Conservation (phyloP, 2,797 vertebrate species). For the Notolabrus celidotus region DNA sequence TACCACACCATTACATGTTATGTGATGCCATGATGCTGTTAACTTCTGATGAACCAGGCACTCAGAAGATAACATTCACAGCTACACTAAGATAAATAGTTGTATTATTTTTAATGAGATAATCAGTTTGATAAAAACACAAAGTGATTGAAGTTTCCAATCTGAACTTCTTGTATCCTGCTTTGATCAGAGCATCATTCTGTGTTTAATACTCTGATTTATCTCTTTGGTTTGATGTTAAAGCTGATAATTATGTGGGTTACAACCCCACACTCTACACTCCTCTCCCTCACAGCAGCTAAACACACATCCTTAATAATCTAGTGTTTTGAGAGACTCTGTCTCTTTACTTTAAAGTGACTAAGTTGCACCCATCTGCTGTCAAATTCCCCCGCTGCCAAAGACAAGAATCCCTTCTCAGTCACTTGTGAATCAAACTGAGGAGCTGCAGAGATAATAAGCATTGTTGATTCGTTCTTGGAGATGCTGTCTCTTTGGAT, state of each 20-base stretch:
- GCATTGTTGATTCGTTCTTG: conserved; percentile 17
- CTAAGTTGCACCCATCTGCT: too few species aligned
- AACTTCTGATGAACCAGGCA: background rate
- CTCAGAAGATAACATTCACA: background rate
- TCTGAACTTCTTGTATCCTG: background rate
- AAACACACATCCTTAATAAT: background rate
- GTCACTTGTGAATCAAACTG: conserved; percentile 24
- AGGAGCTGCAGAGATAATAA: background rate
- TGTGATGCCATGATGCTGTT: background rate
- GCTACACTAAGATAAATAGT: background rate
- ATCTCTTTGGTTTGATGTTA: background rate
- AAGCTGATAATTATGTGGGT: background rate
- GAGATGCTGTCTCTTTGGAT: conserved; percentile 21
- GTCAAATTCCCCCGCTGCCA: too few species aligned
- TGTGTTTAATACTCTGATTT: background rate
- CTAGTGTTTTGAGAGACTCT: too few species aligned
- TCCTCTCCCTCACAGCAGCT: background rate
- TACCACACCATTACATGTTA: background rate
- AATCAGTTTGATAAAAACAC: too few species aligned
- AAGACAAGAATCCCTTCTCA: conserved; percentile 22
- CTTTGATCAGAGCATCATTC: too few species aligned
- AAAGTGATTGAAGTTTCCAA: background rate
- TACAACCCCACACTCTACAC: background rate
- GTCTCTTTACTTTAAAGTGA: too few species aligned
- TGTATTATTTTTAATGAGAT: background rate